Conservation (phyloP, 2,888 invertebrate species). For the Monoplex corrugatus region DNA sequence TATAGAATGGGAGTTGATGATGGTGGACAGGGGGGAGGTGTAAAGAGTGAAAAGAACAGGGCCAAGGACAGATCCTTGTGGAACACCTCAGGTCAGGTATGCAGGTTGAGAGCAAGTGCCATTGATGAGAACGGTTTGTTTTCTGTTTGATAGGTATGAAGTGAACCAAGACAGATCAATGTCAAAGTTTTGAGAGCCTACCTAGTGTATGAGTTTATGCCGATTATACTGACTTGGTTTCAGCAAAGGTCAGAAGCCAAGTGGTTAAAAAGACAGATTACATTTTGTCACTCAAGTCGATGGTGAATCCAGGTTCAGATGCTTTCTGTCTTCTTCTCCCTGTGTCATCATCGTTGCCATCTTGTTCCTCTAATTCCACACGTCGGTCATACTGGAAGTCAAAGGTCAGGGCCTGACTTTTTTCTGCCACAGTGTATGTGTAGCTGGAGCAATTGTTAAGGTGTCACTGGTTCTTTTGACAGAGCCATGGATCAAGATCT, state of each 20-base stretch:
- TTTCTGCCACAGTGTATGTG: constrained; percentile 75
- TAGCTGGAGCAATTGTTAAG: constrained; percentile 60
- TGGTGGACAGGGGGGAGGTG: no score
- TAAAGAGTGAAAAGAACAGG: no score
- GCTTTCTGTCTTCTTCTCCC: background rate
- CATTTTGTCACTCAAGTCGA: constrained; percentile 75
- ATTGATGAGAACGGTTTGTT: no score
- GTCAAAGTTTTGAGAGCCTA: no score
- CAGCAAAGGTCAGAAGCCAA: background rate
- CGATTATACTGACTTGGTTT: background rate
- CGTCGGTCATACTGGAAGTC: constrained; percentile 57
- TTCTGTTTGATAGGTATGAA: no score
- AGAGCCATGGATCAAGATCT: no score
- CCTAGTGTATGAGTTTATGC: no score
- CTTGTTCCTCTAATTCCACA: constrained; percentile 16
- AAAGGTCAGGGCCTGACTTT: constrained; percentile 73
- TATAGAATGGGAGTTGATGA: no score
- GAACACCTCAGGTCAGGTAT: no score
- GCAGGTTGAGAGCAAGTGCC: no score
- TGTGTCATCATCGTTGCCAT: constrained; percentile 44
- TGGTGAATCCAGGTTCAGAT: constrained; percentile 58
- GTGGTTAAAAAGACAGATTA: constrained; percentile 54
- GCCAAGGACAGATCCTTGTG: no score
- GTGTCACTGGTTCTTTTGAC: background rate
- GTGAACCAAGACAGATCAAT: no score